phyloP scores from a whole-genome alignment of 2,113 vertebrate genomes.

The Festucalex cinctus region DNA sequence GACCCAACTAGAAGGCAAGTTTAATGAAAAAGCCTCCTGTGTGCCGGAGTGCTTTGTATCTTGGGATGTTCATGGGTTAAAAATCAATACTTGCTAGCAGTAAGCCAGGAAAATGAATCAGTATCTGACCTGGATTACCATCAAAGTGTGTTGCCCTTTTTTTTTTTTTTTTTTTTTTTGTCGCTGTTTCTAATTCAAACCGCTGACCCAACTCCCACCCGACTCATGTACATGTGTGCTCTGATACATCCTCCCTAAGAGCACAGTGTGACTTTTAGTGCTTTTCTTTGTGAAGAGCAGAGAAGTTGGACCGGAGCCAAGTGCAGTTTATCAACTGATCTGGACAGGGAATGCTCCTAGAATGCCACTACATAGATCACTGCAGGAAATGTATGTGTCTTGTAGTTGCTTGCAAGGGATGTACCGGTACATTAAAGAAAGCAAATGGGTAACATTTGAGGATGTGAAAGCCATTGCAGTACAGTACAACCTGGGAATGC shows the following conservation, averaged over 20 bases:
- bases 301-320: background rate
- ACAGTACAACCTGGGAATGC: background rate
- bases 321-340: constrained; percentile 10
- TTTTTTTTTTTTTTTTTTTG: background rate
- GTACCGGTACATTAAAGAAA: background rate
- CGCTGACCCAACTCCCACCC: constrained; percentile 6
- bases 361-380: background rate
- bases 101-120: background rate
- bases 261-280: constrained; percentile 6
- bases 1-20: constrained; percentile 8
- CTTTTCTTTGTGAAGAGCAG: constrained; percentile 5
- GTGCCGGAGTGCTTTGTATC: constrained; percentile 5
- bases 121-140: constrained; percentile 3
- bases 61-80: constrained; percentile 4
- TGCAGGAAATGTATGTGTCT: background rate
- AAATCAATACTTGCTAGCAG: constrained; percentile 1
- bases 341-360: background rate
- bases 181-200: constrained; percentile 6
- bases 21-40: background rate
- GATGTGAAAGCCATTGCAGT: background rate
- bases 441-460: background rate
- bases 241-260: constrained; percentile 1
- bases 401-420: background rate
- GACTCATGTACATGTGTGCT: background rate
- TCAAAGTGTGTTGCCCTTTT: background rate